phyloP scores from a whole-genome alignment of 2,113 vertebrate species.

The Cephalopholis sonnerati region DNA sequence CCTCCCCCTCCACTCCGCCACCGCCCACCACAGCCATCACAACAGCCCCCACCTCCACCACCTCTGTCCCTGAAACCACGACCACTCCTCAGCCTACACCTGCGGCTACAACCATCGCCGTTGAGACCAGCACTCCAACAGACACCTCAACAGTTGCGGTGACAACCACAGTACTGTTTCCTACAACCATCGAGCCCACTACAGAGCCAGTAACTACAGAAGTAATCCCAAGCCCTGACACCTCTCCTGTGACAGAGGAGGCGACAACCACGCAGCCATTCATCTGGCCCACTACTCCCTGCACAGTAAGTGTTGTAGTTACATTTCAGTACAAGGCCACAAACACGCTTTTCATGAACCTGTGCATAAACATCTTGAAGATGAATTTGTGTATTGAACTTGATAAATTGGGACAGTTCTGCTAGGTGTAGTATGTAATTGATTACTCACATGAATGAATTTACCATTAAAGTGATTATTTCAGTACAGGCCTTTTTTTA shows the following conservation, averaged over 20 bases:
- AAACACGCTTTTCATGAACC: neutral
- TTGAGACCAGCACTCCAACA: slow-evolving; percentile 48
- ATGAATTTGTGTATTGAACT: neutral
- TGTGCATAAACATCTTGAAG: neutral
- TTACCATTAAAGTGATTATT: neutral
- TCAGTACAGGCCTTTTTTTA: neutral
- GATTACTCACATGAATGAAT: neutral
- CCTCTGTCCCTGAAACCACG: slow-evolving; percentile 41
- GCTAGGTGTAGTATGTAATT: neutral
- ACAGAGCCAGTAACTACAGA: slow-evolving; percentile 61
- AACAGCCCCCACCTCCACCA: slow-evolving; percentile 37
- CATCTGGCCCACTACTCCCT: slow-evolving; percentile 79
- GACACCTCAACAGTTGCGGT: slow-evolving; percentile 40
- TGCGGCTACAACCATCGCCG: neutral
- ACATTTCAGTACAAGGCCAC: neutral
- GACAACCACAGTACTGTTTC: slow-evolving; percentile 41
- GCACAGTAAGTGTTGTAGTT: slow-evolving; percentile 78
- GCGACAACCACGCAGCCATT: slow-evolving; percentile 70
- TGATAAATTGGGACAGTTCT: neutral
- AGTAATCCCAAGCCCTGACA: slow-evolving; percentile 58
- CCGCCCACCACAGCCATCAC: slow-evolving; percentile 41
- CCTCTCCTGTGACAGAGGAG: slow-evolving; percentile 60
- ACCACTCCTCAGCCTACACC: slow-evolving; percentile 45
- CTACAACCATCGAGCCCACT: slow-evolving; percentile 62
- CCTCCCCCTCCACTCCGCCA: slow-evolving; percentile 33